A percentile compares a stretch with the other conserved stretches of the same genome.
Conservation (phyloP, 2,113 vertebrate species). For the Thryonomys swinderianus region DNA sequence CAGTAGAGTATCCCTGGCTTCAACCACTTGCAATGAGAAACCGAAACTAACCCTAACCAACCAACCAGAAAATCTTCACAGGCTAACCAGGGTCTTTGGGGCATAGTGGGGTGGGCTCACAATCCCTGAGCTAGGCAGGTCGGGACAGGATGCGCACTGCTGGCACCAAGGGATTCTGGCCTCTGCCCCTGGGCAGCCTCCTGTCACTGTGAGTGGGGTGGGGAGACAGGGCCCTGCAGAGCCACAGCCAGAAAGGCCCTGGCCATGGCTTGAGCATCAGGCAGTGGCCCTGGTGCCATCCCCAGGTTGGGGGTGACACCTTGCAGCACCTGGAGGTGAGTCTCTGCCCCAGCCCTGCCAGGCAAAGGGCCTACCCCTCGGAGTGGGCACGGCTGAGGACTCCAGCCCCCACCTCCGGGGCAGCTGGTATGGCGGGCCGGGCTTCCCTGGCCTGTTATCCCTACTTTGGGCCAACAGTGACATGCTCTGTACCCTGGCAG, state of each 20-base stretch:
- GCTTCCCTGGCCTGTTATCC: background rate
- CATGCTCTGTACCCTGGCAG: no score
- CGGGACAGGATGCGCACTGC: background rate
- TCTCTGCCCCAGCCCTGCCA: background rate
- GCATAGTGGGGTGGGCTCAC: background rate
- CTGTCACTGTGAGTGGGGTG: background rate
- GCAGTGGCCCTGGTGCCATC: background rate
- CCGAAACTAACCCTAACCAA: background rate
- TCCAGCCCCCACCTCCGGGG: background rate
- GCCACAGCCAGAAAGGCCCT: no score
- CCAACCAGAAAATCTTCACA: background rate
- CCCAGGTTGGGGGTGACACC: background rate
- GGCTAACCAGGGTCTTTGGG: no score
- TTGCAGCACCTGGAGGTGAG: background rate
- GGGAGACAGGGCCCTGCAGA: no score
- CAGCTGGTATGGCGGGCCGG: background rate
- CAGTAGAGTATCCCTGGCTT: background rate
- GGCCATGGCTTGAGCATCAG: no score
- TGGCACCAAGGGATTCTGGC: no score
- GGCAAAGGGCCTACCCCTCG: accelerated
- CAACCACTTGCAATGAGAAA: background rate
- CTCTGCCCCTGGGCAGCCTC: background rate
- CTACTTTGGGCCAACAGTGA: background rate
- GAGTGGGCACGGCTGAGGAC: background rate
- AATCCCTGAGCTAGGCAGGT: background rate